These are phyloP conservation scores for Esperia sulphurella DNA, from an alignment of 2,888 invertebrate species.

Conservation along the genomic window DNA sequence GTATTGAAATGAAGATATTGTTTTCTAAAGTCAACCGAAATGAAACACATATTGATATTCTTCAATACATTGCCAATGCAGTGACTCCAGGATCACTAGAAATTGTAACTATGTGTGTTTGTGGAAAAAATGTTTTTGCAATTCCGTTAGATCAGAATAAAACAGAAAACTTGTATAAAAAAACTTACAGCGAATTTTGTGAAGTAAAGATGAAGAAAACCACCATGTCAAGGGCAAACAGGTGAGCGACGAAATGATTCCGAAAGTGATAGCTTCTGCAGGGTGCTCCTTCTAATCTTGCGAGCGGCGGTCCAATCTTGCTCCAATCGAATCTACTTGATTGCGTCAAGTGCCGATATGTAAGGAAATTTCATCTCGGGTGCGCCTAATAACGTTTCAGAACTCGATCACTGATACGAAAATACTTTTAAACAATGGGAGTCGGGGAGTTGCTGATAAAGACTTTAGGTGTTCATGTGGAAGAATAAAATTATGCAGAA, in stretches of 20 bases:
- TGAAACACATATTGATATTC: too few relatives aligned
- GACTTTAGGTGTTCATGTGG: not conserved
- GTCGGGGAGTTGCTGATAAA: not conserved
- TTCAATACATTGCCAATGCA: too few relatives aligned
- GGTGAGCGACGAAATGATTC: slow-evolving; percentile 16
- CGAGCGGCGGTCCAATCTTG: slow-evolving; percentile 42
- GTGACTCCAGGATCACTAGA: too few relatives aligned
- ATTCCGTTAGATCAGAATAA: too few relatives aligned
- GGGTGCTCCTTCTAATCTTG: slow-evolving; percentile 39
- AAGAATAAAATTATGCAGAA: too few relatives aligned
- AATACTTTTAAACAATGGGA: slow-evolving; percentile 27
- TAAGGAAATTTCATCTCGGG: slow-evolving; percentile 23
- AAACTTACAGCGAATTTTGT: too few relatives aligned
- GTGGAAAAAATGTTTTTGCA: too few relatives aligned
- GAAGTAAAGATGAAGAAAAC: not conserved
- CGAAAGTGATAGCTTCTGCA: slow-evolving; percentile 35
- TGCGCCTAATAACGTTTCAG: slow-evolving; percentile 16
- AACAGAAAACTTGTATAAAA: too few relatives aligned
- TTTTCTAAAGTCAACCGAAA: too few relatives aligned
- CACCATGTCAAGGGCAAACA: not conserved
- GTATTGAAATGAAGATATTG: too few relatives aligned
- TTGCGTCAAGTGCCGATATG: slow-evolving; percentile 36
- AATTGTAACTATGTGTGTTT: too few relatives aligned
- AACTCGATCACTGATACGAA: slow-evolving; percentile 15
- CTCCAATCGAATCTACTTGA: slow-evolving; percentile 50